phyloP scores from a whole-genome alignment of 2,888 invertebrate genomes.

The Pristionchus maxplancki region DNA sequence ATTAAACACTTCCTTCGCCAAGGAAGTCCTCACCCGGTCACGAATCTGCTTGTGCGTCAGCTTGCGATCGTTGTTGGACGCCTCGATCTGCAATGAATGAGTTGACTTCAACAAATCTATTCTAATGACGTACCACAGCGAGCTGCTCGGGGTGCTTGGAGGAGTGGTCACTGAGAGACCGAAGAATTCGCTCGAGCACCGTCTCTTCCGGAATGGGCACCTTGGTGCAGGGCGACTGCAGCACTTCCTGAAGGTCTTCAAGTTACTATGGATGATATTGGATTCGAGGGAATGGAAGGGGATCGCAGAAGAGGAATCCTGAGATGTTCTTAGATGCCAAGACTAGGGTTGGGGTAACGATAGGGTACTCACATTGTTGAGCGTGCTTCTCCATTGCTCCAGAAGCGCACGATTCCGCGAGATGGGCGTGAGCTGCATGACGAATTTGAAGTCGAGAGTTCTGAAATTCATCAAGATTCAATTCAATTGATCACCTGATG shows the following conservation, averaged over 20 bases:
- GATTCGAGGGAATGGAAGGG: too few relatives aligned
- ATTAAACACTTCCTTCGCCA: too few relatives aligned
- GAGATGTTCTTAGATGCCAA: too few relatives aligned
- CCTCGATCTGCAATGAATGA: neutral
- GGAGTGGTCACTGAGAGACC: neutral
- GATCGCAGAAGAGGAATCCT: too few relatives aligned
- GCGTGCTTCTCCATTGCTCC: neutral
- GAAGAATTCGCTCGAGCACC: neutral
- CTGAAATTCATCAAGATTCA: too few relatives aligned
- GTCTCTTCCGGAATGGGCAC: neutral
- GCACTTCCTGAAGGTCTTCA: neutral
- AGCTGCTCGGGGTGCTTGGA: neutral
- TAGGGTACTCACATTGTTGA: neutral
- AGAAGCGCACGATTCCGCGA: neutral
- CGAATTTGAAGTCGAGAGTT: too few relatives aligned
- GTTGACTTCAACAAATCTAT: too few relatives aligned
- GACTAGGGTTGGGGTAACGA: too few relatives aligned
- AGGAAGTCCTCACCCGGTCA: neutral
- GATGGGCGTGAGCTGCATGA: too few relatives aligned
- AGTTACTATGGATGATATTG: neutral
- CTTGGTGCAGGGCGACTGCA: neutral
- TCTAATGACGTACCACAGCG: neutral
- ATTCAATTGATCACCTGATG: too few relatives aligned
- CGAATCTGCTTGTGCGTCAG: neutral
- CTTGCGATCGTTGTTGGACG: neutral